Conservation (phyloP, 1,140 invertebrate genomes). For the Cotesia vestalis region DNA sequence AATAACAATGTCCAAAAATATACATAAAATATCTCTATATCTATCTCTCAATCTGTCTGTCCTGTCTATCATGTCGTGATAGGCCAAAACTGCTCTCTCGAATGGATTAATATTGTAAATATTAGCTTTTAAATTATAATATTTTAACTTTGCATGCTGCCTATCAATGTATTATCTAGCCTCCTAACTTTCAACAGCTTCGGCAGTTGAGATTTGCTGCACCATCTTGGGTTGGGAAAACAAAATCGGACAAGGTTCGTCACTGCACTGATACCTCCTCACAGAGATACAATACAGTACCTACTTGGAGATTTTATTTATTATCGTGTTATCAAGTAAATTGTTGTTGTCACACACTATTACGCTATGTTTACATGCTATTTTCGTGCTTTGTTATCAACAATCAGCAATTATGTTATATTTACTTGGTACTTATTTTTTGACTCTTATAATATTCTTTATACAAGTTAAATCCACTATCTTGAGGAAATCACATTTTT, state of each 20-base stretch:
- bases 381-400: slow-evolving; percentile 25
- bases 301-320: not conserved
- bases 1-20: too few species aligned
- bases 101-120: not conserved
- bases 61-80: not conserved
- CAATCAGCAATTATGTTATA: not conserved
- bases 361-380: slow-evolving; percentile 18
- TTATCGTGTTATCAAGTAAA: not conserved
- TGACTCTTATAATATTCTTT: not conserved
- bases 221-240: slow-evolving; percentile 83
- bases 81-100: not conserved
- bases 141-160: slow-evolving; percentile 67
- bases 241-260: slow-evolving; percentile 86
- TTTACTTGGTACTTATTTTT: not conserved
- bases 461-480: slow-evolving; percentile 11
- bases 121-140: slow-evolving; percentile 36
- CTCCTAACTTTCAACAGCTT: slow-evolving; percentile 79
- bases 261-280: slow-evolving; percentile 7
- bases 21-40: too few species aligned
- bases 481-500: not conserved
- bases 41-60: too few species aligned
- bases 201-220: slow-evolving; percentile 80
- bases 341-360: not conserved
- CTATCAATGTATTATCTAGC: slow-evolving; percentile 67
- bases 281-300: not conserved